Evolutionary conservation across 2,113 vertebrate species (phyloP).

Genomic region (Chrysemys picta): DNA sequence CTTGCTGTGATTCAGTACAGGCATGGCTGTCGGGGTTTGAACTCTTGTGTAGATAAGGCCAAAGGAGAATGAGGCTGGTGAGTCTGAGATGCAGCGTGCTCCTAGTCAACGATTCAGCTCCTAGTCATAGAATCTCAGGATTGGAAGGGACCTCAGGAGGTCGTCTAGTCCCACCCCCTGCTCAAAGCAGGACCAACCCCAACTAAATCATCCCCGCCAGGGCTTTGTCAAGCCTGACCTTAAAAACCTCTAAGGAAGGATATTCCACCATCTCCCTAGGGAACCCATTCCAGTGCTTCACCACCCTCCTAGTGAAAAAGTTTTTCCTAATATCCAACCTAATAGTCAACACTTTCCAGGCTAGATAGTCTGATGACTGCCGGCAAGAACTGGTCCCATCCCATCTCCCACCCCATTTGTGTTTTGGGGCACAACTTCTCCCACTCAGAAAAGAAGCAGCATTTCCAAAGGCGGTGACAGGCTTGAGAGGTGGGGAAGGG

Average conservation of each 20-base stretch:
- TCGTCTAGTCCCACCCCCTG: too few relatives aligned
- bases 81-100: not conserved
- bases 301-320: too few relatives aligned
- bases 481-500: not conserved
- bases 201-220: too few relatives aligned
- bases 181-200: too few relatives aligned
- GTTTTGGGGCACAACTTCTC: not conserved
- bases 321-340: too few relatives aligned
- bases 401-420: not conserved
- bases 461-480: not conserved
- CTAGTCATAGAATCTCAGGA: not conserved
- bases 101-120: not conserved
- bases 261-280: too few relatives aligned
- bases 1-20: fast-evolving
- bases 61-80: not conserved
- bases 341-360: not conserved
- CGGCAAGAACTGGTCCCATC: fast-evolving
- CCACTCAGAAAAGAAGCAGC: not conserved
- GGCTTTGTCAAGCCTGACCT: too few relatives aligned
- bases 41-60: not conserved
- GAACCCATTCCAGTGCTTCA: too few relatives aligned
- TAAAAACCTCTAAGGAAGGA: too few relatives aligned
- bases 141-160: too few relatives aligned
- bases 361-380: not conserved
- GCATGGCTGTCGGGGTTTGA: not conserved